These are phyloP conservation scores for Phymorhynchus buccinoides DNA, from an alignment of 1,140 invertebrate genomes.

Conservation along the genomic window DNA sequence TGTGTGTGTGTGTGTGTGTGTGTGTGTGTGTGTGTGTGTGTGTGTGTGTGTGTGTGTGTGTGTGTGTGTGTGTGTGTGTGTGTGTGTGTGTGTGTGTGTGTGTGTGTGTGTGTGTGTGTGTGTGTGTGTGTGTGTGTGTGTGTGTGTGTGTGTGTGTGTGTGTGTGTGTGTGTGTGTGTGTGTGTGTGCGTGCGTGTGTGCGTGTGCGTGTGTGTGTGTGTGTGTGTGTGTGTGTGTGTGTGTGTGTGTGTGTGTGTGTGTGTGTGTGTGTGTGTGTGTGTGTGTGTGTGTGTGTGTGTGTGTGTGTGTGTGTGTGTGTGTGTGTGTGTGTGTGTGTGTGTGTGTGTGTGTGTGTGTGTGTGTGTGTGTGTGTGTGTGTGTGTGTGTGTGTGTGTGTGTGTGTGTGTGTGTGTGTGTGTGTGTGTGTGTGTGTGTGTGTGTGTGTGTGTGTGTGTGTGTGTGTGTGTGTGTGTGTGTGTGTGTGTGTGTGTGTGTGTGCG, in stretches of 20 bases:
- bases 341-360: constrained; percentile 27
- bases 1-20: no score
- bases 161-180: no score
- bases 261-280: constrained; percentile 26
- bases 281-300: constrained; percentile 23
- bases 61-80: no score
- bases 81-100: no score
- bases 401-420: constrained; percentile 27
- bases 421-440: constrained; percentile 25
- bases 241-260: constrained; percentile 27
- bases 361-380: constrained; percentile 10
- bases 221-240: constrained; percentile 29
- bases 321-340: constrained; percentile 22
- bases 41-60: no score
- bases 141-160: no score
- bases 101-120: no score
- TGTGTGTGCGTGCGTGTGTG: neutral
- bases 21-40: no score
- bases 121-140: no score
- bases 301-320: constrained; percentile 29
- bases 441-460: constrained; percentile 29
- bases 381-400: constrained; percentile 18
- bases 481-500: constrained; percentile 10
- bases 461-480: constrained; percentile 24
- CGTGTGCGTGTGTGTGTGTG: neutral